A percentile compares a stretch with the other conserved stretches of the same genome.
phyloP scores from a whole-genome alignment of 1,140 invertebrate species.

The Antheraea pernyi region DNA sequence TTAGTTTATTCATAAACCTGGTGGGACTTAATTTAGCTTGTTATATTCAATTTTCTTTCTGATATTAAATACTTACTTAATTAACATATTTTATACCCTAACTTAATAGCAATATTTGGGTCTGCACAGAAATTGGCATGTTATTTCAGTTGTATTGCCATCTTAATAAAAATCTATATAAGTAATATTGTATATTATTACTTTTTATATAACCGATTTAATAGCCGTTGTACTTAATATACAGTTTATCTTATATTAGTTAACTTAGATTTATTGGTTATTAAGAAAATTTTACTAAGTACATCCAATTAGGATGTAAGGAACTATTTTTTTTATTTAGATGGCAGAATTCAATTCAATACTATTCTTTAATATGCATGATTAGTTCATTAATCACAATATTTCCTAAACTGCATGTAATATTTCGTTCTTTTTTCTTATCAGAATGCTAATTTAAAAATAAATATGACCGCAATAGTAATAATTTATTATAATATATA shows the following conservation, averaged over 20 bases:
- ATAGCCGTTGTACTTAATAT: too few species aligned
- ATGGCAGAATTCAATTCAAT: background rate
- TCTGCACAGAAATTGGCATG: background rate
- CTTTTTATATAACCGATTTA: too few species aligned
- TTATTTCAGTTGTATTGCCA: background rate
- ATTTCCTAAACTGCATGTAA: background rate
- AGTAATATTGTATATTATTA: background rate
- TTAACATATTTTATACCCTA: too few species aligned
- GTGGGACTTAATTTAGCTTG: background rate
- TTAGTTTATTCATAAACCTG: background rate
- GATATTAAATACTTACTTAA: background rate
- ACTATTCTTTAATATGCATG: background rate
- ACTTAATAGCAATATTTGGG: too few species aligned
- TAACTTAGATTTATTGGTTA: too few species aligned
- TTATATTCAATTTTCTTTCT: background rate
- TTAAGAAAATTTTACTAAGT: too few species aligned
- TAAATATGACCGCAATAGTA: background rate
- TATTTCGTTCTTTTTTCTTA: background rate
- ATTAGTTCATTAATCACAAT: background rate
- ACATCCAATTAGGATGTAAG: too few species aligned
- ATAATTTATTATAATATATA: constrained; percentile 26
- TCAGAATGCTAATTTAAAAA: background rate
- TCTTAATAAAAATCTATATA: background rate
- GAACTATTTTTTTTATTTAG: background rate
- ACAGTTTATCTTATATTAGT: too few species aligned